These are phyloP conservation scores for Atherinomorus stipes DNA, from an alignment of 2,113 vertebrate genomes.

Conservation along the genomic window DNA sequence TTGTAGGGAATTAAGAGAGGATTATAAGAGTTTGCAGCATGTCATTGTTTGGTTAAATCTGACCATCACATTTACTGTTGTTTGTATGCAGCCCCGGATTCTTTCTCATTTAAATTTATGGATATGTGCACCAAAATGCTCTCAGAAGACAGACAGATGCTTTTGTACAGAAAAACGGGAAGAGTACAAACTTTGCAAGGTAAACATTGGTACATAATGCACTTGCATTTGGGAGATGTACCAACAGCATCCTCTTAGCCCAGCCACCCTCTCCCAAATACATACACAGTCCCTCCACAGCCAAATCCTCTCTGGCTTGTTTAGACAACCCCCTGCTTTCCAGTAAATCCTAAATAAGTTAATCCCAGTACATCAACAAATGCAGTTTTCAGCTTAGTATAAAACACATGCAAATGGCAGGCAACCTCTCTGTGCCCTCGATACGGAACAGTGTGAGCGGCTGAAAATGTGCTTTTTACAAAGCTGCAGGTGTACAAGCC, in stretches of 20 bases:
- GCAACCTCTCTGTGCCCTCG: slow-evolving; percentile 29
- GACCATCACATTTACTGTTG: slow-evolving; percentile 42
- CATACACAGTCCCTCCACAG: slow-evolving; percentile 30
- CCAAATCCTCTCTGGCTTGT: slow-evolving; percentile 69
- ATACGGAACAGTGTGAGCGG: slow-evolving; percentile 15
- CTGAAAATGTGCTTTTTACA: slow-evolving; percentile 29
- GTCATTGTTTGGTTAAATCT: slow-evolving; percentile 23
- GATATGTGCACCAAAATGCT: not conserved
- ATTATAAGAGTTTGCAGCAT: slow-evolving; percentile 50
- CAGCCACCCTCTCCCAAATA: slow-evolving; percentile 25
- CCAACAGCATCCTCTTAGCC: not conserved
- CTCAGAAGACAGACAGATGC: slow-evolving; percentile 13
- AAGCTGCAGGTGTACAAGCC: not conserved
- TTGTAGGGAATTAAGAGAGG: slow-evolving; percentile 44
- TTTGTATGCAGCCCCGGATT: slow-evolving; percentile 1
- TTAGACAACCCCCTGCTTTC: slow-evolving; percentile 62
- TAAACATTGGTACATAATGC: slow-evolving; percentile 38
- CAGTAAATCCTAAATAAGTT: slow-evolving; percentile 73
- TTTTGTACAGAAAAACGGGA: not conserved
- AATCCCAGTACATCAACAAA: slow-evolving; percentile 76
- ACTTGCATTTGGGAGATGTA: slow-evolving; percentile 16
- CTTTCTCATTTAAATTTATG: not conserved
- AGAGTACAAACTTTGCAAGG: slow-evolving; percentile 41
- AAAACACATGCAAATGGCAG: slow-evolving; percentile 65
- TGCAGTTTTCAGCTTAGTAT: slow-evolving; percentile 77